phyloP scores from a whole-genome alignment of 2,888 invertebrate species.

The Zaprionus obscuricornis region DNA sequence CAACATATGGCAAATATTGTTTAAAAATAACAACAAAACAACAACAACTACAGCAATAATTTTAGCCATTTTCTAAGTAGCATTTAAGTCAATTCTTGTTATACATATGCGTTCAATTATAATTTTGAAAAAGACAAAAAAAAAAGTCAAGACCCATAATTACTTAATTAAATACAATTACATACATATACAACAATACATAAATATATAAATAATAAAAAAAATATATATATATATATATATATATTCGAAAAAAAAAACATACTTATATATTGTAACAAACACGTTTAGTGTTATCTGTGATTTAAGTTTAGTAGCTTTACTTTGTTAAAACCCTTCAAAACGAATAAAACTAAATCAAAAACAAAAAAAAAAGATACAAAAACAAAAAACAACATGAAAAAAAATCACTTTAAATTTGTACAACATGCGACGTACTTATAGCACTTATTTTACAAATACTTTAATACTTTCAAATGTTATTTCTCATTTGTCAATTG shows the following conservation, averaged over 20 bases:
- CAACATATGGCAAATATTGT: conserved; percentile 37
- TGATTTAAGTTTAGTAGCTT: conserved; percentile 83
- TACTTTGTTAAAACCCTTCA: conserved; percentile 74
- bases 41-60: conserved; percentile 54
- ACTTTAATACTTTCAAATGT: conserved; percentile 52
- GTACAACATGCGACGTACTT: conserved; percentile 52
- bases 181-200: conserved; percentile 35
- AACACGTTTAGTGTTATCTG: conserved; percentile 82
- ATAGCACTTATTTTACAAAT: conserved; percentile 41
- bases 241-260: too few relatives aligned
- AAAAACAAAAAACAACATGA: conserved; percentile 37
- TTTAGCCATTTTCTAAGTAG: conserved; percentile 65
- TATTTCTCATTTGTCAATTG: conserved; percentile 63
- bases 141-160: conserved; percentile 24
- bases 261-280: conserved; percentile 65
- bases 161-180: conserved; percentile 32
- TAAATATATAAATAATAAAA: too few relatives aligned
- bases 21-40: conserved; percentile 19
- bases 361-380: conserved; percentile 41
- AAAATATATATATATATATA: conserved; percentile 28
- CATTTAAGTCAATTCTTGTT: conserved; percentile 58
- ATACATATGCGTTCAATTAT: conserved; percentile 61
- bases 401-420: too few relatives aligned
- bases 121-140: conserved; percentile 39
- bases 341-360: conserved; percentile 24